Evolutionary conservation across 2,888 invertebrate species (phyloP).

Genomic region (Pseudococcus jackbeardsleyi): DNA sequence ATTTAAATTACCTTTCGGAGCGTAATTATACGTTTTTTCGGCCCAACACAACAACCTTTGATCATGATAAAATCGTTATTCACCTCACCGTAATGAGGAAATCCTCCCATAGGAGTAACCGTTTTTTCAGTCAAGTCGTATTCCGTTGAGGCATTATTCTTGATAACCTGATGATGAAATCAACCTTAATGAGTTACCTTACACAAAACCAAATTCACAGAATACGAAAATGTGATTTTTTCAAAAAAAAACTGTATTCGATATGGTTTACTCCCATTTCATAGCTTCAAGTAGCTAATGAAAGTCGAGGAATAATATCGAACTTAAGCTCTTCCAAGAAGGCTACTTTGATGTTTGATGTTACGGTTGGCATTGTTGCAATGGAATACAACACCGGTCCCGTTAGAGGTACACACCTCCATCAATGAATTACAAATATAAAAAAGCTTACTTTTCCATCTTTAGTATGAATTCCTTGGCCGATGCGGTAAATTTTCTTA

Average conservation of each 20-base stretch:
- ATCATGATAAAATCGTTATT: slow-evolving; percentile 98
- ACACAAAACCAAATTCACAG: no score
- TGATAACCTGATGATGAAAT: slow-evolving; percentile 81
- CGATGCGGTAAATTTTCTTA: slow-evolving; percentile 99
- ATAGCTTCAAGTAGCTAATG: slow-evolving; percentile 64
- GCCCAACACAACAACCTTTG: slow-evolving; percentile 77
- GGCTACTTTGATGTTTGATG: slow-evolving; percentile 64
- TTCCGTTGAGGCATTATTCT: slow-evolving; percentile 98
- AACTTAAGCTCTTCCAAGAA: slow-evolving; percentile 49
- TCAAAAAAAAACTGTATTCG: no score
- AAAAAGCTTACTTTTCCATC: slow-evolving; percentile 73
- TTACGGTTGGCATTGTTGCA: slow-evolving; percentile 63
- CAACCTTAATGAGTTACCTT: no score
- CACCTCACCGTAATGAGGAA: slow-evolving; percentile 99
- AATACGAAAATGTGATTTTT: no score
- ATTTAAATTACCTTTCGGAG: slow-evolving; percentile 96
- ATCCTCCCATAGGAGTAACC: slow-evolving; percentile 99
- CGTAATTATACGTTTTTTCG: slow-evolving; percentile 83
- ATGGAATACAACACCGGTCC: slow-evolving; percentile 56
- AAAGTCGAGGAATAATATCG: slow-evolving; percentile 66
- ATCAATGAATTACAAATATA: slow-evolving; percentile 72
- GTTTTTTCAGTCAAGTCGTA: slow-evolving; percentile 96
- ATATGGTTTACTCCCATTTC: slow-evolving; percentile 66
- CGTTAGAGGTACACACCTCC: slow-evolving; percentile 71
- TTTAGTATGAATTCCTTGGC: slow-evolving; percentile 78